phyloP scores from a whole-genome alignment of 2,888 invertebrate species.

The Acrobasis suavella region DNA sequence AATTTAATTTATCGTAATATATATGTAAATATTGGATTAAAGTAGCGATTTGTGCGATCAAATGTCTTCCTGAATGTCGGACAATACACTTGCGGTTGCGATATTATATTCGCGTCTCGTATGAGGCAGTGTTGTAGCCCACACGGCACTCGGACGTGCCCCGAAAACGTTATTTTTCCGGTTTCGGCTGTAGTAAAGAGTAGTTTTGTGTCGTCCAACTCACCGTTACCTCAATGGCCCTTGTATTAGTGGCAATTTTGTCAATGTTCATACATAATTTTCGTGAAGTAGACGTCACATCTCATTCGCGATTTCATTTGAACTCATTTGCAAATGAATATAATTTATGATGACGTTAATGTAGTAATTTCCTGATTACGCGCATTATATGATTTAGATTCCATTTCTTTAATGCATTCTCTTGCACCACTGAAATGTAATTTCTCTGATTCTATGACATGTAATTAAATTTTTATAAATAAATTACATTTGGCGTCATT shows the following conservation, averaged over 20 bases:
- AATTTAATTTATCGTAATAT: neutral
- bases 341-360: neutral
- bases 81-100: conserved; percentile 19
- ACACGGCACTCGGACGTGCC: conserved; percentile 59
- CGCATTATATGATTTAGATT: neutral
- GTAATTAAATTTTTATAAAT: too few species aligned
- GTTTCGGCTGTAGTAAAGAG: conserved; percentile 53
- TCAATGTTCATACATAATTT: conserved; percentile 20
- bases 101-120: conserved; percentile 59
- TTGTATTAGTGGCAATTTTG: conserved; percentile 32
- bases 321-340: neutral
- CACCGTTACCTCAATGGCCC: conserved; percentile 61
- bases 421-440: too few species aligned
- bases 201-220: conserved; percentile 56
- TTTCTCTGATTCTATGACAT: too few species aligned
- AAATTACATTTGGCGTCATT: neutral
- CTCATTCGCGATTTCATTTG: neutral
- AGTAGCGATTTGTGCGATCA: conserved; percentile 6
- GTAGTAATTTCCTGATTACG: neutral
- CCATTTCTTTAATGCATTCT: too few species aligned
- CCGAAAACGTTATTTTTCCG: conserved; percentile 77
- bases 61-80: conserved; percentile 9
- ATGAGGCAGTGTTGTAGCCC: conserved; percentile 52
- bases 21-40: conserved; percentile 6
- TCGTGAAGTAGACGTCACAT: neutral